A percentile compares a stretch with the other conserved stretches of the same genome.
Evolutionary conservation across 2,888 invertebrate genomes (phyloP).

Genomic region (Carterocephalus palaemon): DNA sequence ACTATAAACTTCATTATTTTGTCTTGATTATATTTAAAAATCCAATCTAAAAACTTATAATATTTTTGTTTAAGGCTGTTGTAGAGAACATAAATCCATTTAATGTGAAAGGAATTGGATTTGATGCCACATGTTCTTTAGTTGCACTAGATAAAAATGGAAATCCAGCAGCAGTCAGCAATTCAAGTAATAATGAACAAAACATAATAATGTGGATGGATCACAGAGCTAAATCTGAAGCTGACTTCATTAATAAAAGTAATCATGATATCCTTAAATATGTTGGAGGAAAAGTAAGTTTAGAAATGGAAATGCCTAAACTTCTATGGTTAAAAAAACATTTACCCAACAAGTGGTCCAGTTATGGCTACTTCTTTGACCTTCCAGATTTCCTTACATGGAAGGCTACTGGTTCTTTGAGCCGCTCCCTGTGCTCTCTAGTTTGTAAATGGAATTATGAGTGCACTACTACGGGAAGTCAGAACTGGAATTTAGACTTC

Average conservation of each 20-base stretch:
- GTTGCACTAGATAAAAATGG: constrained; percentile 86
- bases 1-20: too few species aligned
- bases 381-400: constrained; percentile 96
- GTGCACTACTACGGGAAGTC: constrained; percentile 77
- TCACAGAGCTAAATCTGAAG: constrained; percentile 90
- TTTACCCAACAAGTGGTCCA: constrained; percentile 82
- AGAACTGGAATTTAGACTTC: constrained; percentile 86
- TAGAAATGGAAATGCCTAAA: constrained; percentile 99
- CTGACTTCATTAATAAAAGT: constrained; percentile 87
- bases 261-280: constrained; percentile 87
- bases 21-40: background rate
- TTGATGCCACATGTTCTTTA: constrained; percentile 97
- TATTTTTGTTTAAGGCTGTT: constrained; percentile 75
- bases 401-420: constrained; percentile 88
- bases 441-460: constrained; percentile 97
- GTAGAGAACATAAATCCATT: constrained; percentile 70
- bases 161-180: constrained; percentile 84
- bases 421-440: constrained; percentile 92
- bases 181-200: constrained; percentile 82
- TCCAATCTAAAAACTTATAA: background rate
- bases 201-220: constrained; percentile 97
- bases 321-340: constrained; percentile 93
- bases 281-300: constrained; percentile 94
- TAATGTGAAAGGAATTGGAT: constrained; percentile 90
- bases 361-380: constrained; percentile 90